Evolutionary conservation across 2,797 vertebrate genomes (phyloP).

Genomic region (Urocyon cinereoargenteus): DNA sequence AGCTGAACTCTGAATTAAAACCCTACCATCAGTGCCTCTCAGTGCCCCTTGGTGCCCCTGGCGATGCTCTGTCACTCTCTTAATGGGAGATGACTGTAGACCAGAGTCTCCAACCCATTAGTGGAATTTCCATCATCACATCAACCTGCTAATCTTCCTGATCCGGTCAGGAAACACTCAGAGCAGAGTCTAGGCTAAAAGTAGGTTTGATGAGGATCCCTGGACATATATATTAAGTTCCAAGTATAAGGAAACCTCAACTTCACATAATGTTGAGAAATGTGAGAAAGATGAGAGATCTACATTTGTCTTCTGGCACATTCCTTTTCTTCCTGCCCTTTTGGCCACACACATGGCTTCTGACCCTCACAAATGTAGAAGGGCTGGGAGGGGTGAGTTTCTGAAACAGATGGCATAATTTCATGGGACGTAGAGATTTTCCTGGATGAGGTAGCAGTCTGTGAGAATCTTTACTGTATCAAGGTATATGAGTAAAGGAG

Average conservation of each 20-base stretch:
- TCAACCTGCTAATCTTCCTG: background rate
- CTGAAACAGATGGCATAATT: background rate
- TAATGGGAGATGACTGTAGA: constrained; percentile 19
- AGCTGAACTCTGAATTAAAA: constrained; percentile 9
- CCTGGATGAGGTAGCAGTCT: background rate
- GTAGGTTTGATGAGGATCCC: background rate
- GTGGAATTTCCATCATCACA: constrained; percentile 43
- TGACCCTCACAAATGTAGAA: background rate
- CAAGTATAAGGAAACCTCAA: background rate
- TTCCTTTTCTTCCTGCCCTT: background rate
- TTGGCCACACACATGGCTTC: background rate
- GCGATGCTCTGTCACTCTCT: background rate
- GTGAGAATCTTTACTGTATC: background rate
- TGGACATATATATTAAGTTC: background rate
- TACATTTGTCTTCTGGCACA: background rate
- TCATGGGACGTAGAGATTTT: background rate
- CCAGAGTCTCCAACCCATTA: background rate
- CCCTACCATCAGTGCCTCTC: background rate
- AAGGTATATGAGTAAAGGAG: constrained; percentile 12
- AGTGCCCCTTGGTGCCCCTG: background rate
- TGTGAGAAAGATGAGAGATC: background rate
- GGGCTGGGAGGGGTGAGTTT: background rate
- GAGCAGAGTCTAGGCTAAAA: background rate
- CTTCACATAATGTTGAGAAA: background rate
- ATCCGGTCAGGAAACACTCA: background rate